Percentiles rank a stretch among this genome's conserved stretches.
These are phyloP conservation scores for Oithona nana DNA, from an alignment of 2,888 invertebrate genomes.

Conservation along the genomic window DNA sequence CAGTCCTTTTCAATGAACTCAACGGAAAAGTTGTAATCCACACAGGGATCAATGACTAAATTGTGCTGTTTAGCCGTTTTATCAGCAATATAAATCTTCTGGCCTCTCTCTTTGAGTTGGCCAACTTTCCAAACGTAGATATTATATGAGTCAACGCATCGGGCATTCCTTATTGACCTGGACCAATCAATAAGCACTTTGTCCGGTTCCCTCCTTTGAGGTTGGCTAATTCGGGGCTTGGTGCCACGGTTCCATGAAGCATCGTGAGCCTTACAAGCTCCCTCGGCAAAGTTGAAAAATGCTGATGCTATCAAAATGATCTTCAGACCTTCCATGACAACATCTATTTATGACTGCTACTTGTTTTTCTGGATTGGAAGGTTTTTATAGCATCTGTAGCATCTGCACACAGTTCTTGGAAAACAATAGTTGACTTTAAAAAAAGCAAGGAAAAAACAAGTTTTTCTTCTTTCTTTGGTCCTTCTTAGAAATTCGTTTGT, in stretches of 20 bases:
- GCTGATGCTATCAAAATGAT: neutral
- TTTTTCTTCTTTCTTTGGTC: too few relatives aligned
- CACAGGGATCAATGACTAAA: conserved; percentile 7
- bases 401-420: neutral
- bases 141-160: conserved; percentile 4
- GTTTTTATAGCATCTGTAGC: neutral
- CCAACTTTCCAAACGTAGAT: conserved; percentile 7
- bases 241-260: conserved; percentile 9
- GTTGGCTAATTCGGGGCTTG: neutral
- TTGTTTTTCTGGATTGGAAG: neutral
- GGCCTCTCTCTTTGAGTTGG: neutral
- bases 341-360: neutral
- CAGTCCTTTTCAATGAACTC: neutral
- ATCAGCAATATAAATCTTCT: neutral
- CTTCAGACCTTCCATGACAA: neutral
- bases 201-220: neutral
- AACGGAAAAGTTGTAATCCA: conserved; percentile 8
- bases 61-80: neutral
- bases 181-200: conserved; percentile 5
- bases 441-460: neutral
- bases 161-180: neutral
- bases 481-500: too few relatives aligned
- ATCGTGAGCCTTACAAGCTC: conserved; percentile 7
- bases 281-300: neutral
- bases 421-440: neutral